These are phyloP conservation scores for Motacilla tschutschensis DNA, from an alignment of 2,113 vertebrate species.

Conservation along the genomic window DNA sequence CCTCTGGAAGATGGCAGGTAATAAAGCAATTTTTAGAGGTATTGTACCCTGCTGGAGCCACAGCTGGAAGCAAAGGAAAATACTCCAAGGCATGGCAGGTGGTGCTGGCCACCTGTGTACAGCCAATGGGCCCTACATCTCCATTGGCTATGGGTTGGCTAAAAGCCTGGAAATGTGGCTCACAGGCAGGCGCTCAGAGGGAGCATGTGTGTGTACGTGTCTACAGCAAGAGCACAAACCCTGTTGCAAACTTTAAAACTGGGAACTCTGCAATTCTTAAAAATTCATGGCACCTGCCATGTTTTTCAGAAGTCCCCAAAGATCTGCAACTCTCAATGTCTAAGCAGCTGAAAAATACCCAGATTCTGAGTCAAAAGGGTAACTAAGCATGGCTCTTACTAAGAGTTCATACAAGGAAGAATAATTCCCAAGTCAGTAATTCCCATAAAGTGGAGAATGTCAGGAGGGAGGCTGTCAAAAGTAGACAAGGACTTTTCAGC, in stretches of 20 bases:
- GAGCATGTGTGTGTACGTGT: accelerated
- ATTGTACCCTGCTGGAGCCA: background rate
- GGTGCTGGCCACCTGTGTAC: background rate
- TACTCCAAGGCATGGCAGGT: background rate
- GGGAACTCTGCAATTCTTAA: background rate
- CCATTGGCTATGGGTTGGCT: background rate
- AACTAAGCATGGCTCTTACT: background rate
- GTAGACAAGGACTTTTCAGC: background rate
- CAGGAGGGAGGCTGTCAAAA: background rate
- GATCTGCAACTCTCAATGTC: background rate
- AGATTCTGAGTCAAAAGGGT: background rate
- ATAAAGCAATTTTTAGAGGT: background rate
- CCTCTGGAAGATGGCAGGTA: background rate
- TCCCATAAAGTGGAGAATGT: background rate
- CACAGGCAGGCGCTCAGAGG: background rate
- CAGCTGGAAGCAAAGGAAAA: background rate
- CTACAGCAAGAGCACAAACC: background rate
- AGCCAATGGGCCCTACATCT: background rate
- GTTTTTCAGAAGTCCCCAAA: background rate
- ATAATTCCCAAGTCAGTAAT: background rate
- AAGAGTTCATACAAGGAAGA: background rate
- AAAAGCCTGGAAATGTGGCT: background rate
- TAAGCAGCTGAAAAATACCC: background rate
- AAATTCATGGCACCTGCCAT: background rate
- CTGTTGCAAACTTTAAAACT: background rate